A percentile compares a stretch with the other conserved stretches of the same genome.
Evolutionary conservation across 2,888 invertebrate genomes (phyloP).

Genomic region (Meteorus colon): DNA sequence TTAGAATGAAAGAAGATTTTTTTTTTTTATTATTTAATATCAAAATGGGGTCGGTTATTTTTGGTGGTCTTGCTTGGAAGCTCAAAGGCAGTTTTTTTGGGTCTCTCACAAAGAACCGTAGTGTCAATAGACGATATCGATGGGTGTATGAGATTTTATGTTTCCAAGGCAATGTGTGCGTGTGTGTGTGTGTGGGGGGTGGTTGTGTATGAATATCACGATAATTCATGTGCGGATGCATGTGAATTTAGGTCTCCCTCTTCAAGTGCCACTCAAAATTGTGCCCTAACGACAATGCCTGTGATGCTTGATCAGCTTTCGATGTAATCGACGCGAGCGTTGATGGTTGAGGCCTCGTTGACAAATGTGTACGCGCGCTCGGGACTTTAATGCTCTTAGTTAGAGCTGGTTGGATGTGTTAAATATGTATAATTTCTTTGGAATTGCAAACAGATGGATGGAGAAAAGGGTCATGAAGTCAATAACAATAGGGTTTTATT

Average conservation of each 20-base stretch:
- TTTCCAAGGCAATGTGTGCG: not conserved
- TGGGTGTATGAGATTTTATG: not conserved
- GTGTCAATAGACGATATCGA: not conserved
- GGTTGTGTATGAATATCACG: not conserved
- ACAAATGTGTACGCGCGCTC: not conserved
- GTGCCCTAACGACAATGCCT: constrained; percentile 14
- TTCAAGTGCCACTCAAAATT: constrained; percentile 8
- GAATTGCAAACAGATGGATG: not conserved
- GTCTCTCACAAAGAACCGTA: not conserved
- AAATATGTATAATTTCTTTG: not conserved
- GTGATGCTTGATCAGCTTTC: constrained; percentile 28
- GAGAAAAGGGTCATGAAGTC: too few species aligned
- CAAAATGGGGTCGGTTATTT: constrained; percentile 2
- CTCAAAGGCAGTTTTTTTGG: not conserved
- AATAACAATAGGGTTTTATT: too few species aligned
- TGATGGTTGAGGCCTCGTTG: constrained; percentile 21
- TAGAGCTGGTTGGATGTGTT: not conserved
- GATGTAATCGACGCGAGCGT: constrained; percentile 27
- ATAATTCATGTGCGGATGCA: not conserved
- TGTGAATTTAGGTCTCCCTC: not conserved
- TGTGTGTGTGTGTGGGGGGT: not conserved
- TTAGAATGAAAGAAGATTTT: too few species aligned
- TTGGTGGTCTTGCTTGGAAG: not conserved
- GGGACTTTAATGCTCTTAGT: not conserved
- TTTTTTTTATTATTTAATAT: not conserved